phyloP scores from a whole-genome alignment of 2,113 vertebrate genomes.

The Ariopsis seemanni region DNA sequence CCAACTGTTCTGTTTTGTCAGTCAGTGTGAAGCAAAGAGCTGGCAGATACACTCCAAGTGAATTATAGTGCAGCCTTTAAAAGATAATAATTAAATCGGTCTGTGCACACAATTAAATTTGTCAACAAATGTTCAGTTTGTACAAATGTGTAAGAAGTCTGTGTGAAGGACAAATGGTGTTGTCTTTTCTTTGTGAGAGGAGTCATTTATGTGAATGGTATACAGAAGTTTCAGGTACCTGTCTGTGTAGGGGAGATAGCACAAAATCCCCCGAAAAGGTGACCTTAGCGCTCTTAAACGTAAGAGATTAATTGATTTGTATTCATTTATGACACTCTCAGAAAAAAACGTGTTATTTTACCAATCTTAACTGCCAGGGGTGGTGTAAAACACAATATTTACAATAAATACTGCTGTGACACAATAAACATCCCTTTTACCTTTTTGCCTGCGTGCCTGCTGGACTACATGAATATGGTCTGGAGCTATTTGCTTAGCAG shows the following conservation, averaged over 20 bases:
- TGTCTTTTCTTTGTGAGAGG: neutral
- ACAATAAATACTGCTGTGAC: neutral
- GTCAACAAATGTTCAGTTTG: neutral
- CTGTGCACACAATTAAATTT: neutral
- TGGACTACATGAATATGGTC: neutral
- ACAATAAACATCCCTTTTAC: neutral
- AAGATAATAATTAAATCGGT: neutral
- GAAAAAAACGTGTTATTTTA: neutral
- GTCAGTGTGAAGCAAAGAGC: slow-evolving; percentile 24
- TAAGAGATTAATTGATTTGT: neutral
- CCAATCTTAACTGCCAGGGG: neutral
- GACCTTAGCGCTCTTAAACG: neutral
- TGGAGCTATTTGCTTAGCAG: neutral
- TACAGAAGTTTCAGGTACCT: neutral
- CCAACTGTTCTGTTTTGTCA: slow-evolving; percentile 34
- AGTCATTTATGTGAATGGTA: neutral
- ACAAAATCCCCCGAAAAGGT: neutral
- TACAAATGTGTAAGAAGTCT: neutral
- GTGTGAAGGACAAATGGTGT: neutral
- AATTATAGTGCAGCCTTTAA: slow-evolving; percentile 12
- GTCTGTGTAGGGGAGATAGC: neutral
- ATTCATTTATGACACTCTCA: neutral
- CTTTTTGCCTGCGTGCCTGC: neutral
- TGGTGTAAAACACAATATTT: neutral
- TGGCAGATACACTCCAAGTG: neutral